A percentile compares a stretch with the other conserved stretches of the same genome.
These are phyloP conservation scores for Cyclophora punctaria DNA, from an alignment of 2,888 invertebrate species.

Conservation along the genomic window DNA sequence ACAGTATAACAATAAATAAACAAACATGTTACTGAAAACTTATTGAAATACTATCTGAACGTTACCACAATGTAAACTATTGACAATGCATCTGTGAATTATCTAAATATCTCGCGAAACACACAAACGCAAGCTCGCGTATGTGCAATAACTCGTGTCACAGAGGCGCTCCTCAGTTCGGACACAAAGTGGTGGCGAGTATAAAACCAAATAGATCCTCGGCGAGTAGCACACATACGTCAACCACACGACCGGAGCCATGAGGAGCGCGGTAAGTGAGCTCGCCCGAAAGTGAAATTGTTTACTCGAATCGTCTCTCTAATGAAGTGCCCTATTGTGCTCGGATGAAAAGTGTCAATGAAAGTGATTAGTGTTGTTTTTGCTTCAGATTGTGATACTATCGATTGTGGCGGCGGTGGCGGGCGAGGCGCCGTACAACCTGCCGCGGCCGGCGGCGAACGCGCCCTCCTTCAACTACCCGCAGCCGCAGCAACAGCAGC, in stretches of 20 bases:
- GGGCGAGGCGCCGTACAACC: conserved; percentile 60
- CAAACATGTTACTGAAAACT: too few species aligned
- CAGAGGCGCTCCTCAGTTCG: conserved; percentile 24
- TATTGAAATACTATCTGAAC: too few species aligned
- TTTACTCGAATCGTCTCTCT: conserved; percentile 25
- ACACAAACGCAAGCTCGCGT: conserved; percentile 13
- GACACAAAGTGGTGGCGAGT: conserved; percentile 50
- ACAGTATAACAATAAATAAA: too few species aligned
- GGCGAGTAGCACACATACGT: conserved; percentile 39
- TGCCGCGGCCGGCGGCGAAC: conserved; percentile 47
- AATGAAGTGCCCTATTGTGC: conserved; percentile 18
- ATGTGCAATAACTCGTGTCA: conserved; percentile 22
- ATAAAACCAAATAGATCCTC: conserved; percentile 46
- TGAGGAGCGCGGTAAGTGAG: conserved; percentile 65
- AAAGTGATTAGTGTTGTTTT: conserved; percentile 17
- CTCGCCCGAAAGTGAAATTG: conserved; percentile 45
- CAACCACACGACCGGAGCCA: conserved; percentile 42
- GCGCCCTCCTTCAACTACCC: conserved; percentile 25
- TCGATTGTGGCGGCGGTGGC: conserved; percentile 46
- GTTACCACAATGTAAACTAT: background rate
- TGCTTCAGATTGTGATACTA: conserved; percentile 51
- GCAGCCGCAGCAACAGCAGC: conserved; percentile 8
- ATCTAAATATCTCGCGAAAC: conserved; percentile 13
- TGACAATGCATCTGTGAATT: conserved; percentile 9
- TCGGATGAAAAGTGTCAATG: conserved; percentile 8